Evolutionary conservation across 2,113 vertebrate genomes (phyloP).

Genomic region (Copsychus sechellarum): DNA sequence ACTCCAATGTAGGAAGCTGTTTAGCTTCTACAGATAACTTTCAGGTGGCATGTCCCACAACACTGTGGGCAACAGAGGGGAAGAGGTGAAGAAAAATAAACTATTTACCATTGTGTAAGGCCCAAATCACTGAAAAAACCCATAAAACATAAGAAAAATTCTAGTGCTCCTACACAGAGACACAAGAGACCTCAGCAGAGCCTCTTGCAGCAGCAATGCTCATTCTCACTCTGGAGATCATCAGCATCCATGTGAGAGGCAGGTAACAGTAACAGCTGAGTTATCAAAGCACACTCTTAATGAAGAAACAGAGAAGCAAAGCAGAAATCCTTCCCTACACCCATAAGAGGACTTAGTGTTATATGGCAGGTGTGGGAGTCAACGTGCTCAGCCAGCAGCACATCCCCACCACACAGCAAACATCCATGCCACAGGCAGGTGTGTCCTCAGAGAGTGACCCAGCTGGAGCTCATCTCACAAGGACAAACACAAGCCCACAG

Average conservation of each 20-base stretch:
- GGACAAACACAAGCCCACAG: background rate
- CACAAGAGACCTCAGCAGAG: background rate
- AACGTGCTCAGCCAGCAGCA: background rate
- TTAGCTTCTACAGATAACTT: background rate
- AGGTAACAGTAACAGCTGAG: background rate
- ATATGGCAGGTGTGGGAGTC: background rate
- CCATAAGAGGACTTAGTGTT: background rate
- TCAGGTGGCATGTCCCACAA: background rate
- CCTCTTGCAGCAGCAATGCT: background rate
- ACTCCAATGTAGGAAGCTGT: background rate
- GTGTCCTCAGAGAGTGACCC: background rate
- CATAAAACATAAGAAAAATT: background rate
- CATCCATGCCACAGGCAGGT: fast-evolving
- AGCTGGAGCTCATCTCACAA: background rate
- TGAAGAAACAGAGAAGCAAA: background rate
- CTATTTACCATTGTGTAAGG: background rate
- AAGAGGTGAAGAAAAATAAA: background rate
- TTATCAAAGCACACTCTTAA: background rate
- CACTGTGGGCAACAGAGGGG: fast-evolving
- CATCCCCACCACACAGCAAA: background rate
- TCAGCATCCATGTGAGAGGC: background rate
- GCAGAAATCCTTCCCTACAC: background rate
- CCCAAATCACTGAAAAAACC: background rate
- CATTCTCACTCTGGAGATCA: background rate
- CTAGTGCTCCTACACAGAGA: background rate